Percentiles rank a stretch among this genome's conserved stretches.
Evolutionary conservation across 2,888 invertebrate genomes (phyloP).

Genomic region (Anorthoa munda): DNA sequence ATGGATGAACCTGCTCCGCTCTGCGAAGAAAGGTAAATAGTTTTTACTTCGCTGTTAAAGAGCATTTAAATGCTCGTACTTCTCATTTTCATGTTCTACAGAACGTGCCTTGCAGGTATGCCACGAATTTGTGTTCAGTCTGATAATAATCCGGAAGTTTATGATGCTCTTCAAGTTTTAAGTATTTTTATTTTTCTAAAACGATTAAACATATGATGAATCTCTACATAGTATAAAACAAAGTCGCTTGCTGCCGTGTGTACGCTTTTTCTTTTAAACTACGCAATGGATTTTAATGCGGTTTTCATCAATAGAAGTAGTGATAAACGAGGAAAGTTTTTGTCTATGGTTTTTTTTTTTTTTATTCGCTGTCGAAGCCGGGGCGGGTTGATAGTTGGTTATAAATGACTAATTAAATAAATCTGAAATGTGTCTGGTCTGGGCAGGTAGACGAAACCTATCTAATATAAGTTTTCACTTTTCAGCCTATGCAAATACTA

Average conservation of each 20-base stretch:
- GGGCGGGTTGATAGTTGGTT: too few relatives aligned
- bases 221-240: too few relatives aligned
- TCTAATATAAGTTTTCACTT: not conserved
- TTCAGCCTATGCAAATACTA: not conserved
- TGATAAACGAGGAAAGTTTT: too few relatives aligned
- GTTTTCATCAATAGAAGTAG: too few relatives aligned
- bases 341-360: too few relatives aligned
- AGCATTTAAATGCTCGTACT: constrained; percentile 28
- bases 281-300: too few relatives aligned
- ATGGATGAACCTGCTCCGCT: constrained; percentile 63
- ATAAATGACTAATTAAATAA: too few relatives aligned
- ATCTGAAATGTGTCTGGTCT: too few relatives aligned
- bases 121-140: not conserved
- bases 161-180: not conserved
- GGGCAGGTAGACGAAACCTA: not conserved
- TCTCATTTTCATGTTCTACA: constrained; percentile 3
- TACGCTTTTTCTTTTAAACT: too few relatives aligned
- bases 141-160: constrained; percentile 1
- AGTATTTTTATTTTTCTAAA: not conserved
- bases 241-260: too few relatives aligned
- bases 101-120: constrained; percentile 1
- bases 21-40: constrained; percentile 49
- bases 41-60: constrained; percentile 26
- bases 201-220: not conserved
- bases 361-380: too few relatives aligned